Evolutionary conservation across 2,888 invertebrate species (phyloP).

Genomic region (Latrodectus hesperus): DNA sequence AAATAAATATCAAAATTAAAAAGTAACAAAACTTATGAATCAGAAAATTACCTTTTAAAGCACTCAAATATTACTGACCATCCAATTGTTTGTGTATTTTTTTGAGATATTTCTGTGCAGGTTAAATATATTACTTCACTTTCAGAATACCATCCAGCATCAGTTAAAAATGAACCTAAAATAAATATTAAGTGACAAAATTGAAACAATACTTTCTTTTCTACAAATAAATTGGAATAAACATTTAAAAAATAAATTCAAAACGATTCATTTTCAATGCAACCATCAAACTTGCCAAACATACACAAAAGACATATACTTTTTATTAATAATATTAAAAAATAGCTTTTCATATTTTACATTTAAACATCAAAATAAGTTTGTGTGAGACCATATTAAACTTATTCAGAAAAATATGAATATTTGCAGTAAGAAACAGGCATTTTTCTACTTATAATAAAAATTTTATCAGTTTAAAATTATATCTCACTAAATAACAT

Average conservation of each 20-base stretch:
- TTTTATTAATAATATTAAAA: neutral
- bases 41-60: conserved; percentile 83
- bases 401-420: too few relatives aligned
- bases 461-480: too few relatives aligned
- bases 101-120: conserved; percentile 79
- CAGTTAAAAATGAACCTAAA: conserved; percentile 84
- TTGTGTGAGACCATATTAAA: too few relatives aligned
- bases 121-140: conserved; percentile 82
- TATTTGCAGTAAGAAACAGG: too few relatives aligned
- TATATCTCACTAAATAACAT: too few relatives aligned
- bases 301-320: neutral
- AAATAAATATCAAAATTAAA: neutral
- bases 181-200: conserved; percentile 70
- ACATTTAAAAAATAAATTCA: too few relatives aligned
- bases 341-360: too few relatives aligned
- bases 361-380: too few relatives aligned
- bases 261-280: neutral
- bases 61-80: conserved; percentile 86
- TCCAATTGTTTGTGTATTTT: conserved; percentile 75
- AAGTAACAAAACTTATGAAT: neutral
- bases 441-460: too few relatives aligned
- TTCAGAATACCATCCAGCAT: conserved; percentile 90
- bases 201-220: too few relatives aligned
- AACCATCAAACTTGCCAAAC: neutral
- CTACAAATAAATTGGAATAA: too few relatives aligned